Evolutionary conservation across 2,888 invertebrate genomes (phyloP).

Genomic region (Lobophora halterata): DNA sequence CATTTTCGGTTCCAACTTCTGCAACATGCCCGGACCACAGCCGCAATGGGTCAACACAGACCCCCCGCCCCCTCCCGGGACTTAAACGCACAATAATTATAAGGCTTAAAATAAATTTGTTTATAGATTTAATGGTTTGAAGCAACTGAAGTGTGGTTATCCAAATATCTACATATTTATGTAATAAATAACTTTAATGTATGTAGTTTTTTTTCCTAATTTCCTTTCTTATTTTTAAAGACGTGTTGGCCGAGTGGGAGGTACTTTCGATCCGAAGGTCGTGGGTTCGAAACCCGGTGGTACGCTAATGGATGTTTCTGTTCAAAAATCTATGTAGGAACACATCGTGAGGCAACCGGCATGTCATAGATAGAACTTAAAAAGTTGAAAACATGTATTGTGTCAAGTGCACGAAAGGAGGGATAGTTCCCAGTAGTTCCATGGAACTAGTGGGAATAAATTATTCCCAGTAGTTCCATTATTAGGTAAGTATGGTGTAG

Average conservation of each 20-base stretch:
- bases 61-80: conserved; percentile 68
- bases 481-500: too few relatives aligned
- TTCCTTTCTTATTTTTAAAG: neutral
- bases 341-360: too few relatives aligned
- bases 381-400: too few relatives aligned
- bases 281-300: too few relatives aligned
- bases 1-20: conserved; percentile 50
- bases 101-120: conserved; percentile 32
- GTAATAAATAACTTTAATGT: conserved; percentile 58
- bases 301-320: too few relatives aligned
- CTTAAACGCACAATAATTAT: conserved; percentile 44
- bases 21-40: conserved; percentile 43
- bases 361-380: too few relatives aligned
- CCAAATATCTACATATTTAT: conserved; percentile 77
- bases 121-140: conserved; percentile 49
- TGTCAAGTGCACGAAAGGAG: too few relatives aligned
- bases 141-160: conserved; percentile 73
- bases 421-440: too few relatives aligned
- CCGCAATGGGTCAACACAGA: conserved; percentile 58
- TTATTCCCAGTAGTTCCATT: too few relatives aligned
- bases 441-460: too few relatives aligned
- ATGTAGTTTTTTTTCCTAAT: conserved; percentile 8
- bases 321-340: too few relatives aligned
- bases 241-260: neutral
- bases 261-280: too few relatives aligned